These are phyloP conservation scores for Pheosia tremula DNA, from an alignment of 2,888 invertebrate genomes.

Conservation along the genomic window DNA sequence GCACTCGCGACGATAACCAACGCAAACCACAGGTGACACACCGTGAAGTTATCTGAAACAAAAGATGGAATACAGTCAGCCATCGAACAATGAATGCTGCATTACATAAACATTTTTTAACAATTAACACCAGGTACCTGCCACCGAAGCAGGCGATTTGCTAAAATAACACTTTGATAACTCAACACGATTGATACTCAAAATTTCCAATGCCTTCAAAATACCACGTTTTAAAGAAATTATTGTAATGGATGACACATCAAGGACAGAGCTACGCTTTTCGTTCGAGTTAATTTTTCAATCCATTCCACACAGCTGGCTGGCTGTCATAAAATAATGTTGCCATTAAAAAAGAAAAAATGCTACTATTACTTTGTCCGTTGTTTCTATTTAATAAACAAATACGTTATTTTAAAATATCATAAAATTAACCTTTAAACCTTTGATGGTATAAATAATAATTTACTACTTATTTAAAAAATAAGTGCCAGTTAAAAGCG, in stretches of 20 bases:
- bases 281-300: constrained; percentile 75
- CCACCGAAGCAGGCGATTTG: constrained; percentile 48
- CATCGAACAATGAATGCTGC: constrained; percentile 73
- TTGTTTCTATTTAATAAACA: no score
- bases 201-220: constrained; percentile 38
- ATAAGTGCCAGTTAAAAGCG: no score
- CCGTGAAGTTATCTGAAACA: constrained; percentile 74
- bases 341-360: constrained; percentile 52
- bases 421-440: no score
- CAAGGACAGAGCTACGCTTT: constrained; percentile 74
- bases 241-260: constrained; percentile 80
- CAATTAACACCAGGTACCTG: constrained; percentile 61
- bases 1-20: constrained; percentile 42
- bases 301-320: constrained; percentile 77
- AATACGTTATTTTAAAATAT: no score
- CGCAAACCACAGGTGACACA: constrained; percentile 55
- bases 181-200: constrained; percentile 32
- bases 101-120: constrained; percentile 83
- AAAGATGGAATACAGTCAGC: constrained; percentile 71
- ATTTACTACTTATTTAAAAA: no score
- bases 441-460: no score
- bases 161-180: constrained; percentile 24
- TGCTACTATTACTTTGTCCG: constrained; percentile 33
- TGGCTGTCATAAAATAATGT: constrained; percentile 74
- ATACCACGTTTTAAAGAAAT: constrained; percentile 67